Conservation (phyloP, 2,113 vertebrate genomes). For the Anolis sagrei region DNA sequence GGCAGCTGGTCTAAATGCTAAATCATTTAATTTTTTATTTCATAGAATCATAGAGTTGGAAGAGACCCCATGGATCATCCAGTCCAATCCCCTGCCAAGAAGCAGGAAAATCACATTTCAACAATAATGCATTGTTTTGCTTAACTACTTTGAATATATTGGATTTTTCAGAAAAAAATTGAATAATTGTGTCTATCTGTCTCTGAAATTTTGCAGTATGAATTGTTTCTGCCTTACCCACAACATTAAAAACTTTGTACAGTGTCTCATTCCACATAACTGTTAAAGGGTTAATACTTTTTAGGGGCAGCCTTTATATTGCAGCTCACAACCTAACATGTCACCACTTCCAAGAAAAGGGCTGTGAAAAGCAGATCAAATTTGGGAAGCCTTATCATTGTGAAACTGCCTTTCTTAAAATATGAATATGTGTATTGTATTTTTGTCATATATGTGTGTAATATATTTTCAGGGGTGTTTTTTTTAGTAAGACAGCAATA, state of each 20-base stretch:
- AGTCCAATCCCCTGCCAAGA: no score
- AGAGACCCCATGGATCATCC: no score
- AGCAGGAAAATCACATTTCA: no score
- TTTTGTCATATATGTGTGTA: neutral
- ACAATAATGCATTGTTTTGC: neutral
- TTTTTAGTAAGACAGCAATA: conserved; percentile 37
- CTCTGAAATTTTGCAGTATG: no score
- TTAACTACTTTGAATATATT: neutral
- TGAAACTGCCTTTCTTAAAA: neutral
- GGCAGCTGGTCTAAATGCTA: no score
- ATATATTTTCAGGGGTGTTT: no score
- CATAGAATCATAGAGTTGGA: no score
- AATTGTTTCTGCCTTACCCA: neutral
- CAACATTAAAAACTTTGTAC: neutral
- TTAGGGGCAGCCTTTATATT: no score
- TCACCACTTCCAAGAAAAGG: neutral
- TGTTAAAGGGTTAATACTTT: no score
- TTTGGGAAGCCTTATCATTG: neutral
- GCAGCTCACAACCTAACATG: neutral
- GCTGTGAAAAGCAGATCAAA: neutral
- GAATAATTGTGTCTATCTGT: neutral
- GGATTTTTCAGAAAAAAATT: neutral
- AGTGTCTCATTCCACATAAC: no score
- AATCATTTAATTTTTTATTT: no score
- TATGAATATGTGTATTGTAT: neutral